These are phyloP conservation scores for Cepaea nemoralis DNA, from an alignment of 1,140 invertebrate genomes.

Conservation along the genomic window DNA sequence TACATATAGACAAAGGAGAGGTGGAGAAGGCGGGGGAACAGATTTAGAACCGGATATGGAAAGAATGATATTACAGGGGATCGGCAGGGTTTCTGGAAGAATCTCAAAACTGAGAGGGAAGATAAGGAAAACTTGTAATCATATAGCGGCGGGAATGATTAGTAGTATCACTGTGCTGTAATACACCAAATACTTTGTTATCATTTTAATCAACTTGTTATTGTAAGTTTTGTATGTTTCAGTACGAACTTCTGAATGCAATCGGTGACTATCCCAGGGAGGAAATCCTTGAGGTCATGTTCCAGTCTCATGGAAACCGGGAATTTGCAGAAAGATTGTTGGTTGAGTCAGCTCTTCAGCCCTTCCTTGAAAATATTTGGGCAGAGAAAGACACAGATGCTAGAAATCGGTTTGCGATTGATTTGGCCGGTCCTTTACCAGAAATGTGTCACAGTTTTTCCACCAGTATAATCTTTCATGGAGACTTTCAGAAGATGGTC, in stretches of 20 bases:
- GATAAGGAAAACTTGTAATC: too few species aligned
- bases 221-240: slow-evolving; percentile 26
- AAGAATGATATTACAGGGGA: too few species aligned
- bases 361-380: slow-evolving; percentile 55
- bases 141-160: too few species aligned
- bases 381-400: slow-evolving; percentile 20
- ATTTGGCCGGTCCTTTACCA: slow-evolving; percentile 25
- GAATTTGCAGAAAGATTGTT: slow-evolving; percentile 45
- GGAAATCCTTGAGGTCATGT: slow-evolving; percentile 54
- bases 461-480: slow-evolving; percentile 58
- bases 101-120: too few species aligned
- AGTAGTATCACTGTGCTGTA: too few species aligned
- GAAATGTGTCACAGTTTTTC: slow-evolving; percentile 56
- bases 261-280: slow-evolving; percentile 51
- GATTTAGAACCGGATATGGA: too few species aligned
- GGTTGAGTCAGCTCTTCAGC: slow-evolving; percentile 44
- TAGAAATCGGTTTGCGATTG: slow-evolving; percentile 30
- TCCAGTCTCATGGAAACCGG: slow-evolving; percentile 46
- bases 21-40: too few species aligned
- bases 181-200: too few species aligned
- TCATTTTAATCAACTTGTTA: too few species aligned
- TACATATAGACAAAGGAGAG: too few species aligned
- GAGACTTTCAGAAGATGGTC: slow-evolving; percentile 55
- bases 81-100: too few species aligned
- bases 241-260: slow-evolving; percentile 51